A percentile compares a stretch with the other conserved stretches of the same genome.
These are phyloP conservation scores for Cetoscarus ocellatus DNA, from an alignment of 2,797 vertebrate genomes.

Conservation along the genomic window DNA sequence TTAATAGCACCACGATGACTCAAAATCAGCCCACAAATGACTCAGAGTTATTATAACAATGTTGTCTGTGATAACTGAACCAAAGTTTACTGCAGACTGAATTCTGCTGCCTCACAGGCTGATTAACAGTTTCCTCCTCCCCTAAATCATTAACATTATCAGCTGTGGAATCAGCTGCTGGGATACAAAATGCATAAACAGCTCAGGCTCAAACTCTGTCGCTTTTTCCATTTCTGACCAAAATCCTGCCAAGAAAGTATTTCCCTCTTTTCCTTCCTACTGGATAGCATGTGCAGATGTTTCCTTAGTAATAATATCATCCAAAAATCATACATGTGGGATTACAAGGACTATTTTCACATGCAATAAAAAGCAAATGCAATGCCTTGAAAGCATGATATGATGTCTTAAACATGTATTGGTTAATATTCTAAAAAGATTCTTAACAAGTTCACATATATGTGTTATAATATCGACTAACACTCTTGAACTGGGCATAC, in stretches of 20 bases:
- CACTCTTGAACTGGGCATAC: background rate
- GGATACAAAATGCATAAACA: background rate
- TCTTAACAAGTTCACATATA: background rate
- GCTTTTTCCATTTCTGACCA: background rate
- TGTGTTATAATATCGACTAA: background rate
- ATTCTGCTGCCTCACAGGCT: background rate
- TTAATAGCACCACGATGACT: no score
- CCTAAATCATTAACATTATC: background rate
- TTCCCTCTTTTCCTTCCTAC: constrained; percentile 1
- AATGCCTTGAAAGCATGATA: no score
- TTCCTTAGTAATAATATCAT: constrained; percentile 10
- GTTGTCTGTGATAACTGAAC: background rate
- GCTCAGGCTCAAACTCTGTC: background rate
- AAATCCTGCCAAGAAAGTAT: background rate
- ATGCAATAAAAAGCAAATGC: no score
- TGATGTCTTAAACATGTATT: no score
- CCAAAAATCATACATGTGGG: background rate
- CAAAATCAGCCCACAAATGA: no score
- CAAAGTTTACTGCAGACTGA: background rate
- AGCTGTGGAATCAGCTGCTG: background rate
- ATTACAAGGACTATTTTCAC: background rate
- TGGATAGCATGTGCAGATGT: constrained; percentile 20
- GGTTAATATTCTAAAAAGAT: no score
- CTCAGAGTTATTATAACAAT: no score
- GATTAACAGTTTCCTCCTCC: background rate